phyloP scores from a whole-genome alignment of 1,140 invertebrate species.

The Papilio helenus region DNA sequence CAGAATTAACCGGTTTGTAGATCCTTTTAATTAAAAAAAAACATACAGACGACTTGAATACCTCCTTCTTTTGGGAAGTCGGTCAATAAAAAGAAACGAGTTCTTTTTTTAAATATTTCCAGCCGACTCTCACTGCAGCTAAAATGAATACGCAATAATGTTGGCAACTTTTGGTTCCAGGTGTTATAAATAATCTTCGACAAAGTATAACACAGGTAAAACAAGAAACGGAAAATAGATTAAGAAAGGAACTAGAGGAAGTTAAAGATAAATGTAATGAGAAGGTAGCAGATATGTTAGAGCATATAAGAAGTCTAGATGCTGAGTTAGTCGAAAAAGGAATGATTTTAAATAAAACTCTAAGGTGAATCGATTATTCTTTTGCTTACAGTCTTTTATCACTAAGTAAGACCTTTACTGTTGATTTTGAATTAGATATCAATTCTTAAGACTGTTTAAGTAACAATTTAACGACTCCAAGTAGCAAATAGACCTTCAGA shows the following conservation, averaged over 20 bases:
- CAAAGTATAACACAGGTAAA: conserved; percentile 58
- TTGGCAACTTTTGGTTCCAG: conserved; percentile 51
- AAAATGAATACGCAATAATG: too few relatives aligned
- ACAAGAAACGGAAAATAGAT: conserved; percentile 59
- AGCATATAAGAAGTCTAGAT: conserved; percentile 76
- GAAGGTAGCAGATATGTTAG: conserved; percentile 79
- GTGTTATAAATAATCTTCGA: conserved; percentile 62
- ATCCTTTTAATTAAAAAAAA: neutral
- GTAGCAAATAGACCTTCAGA: too few relatives aligned
- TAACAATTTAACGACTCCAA: too few relatives aligned
- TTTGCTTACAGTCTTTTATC: conserved; percentile 18
- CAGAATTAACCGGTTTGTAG: conserved; percentile 61
- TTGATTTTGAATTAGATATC: too few relatives aligned
- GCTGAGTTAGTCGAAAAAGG: conserved; percentile 78
- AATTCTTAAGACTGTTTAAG: too few relatives aligned
- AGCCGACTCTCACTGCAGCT: too few relatives aligned
- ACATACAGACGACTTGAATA: too few relatives aligned
- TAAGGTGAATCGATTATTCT: conserved; percentile 61
- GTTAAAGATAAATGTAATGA: conserved; percentile 78
- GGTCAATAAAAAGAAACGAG: neutral
- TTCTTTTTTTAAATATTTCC: too few relatives aligned
- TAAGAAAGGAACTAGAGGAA: conserved; percentile 70
- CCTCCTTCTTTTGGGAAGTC: too few relatives aligned
- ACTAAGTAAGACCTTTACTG: neutral
- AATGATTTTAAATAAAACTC: conserved; percentile 78